Evolutionary conservation across 1,140 invertebrate genomes (phyloP).

Genomic region (Phthorimaea operculella): DNA sequence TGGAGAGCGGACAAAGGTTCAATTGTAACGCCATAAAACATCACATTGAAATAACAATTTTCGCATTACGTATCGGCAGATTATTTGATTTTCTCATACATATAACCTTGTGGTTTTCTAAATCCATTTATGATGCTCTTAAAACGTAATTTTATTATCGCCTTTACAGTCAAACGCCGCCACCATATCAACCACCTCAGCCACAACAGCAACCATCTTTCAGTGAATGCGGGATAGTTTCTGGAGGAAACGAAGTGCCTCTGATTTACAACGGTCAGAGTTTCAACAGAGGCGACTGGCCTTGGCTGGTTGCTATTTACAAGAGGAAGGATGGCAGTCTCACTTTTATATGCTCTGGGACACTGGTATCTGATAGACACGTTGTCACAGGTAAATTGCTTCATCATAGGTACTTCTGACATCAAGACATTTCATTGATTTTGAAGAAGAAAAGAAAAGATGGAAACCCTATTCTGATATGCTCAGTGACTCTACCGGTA

Average conservation of each 20-base stretch:
- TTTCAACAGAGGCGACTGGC: constrained; percentile 69
- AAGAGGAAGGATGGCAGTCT: constrained; percentile 48
- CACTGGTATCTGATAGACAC: constrained; percentile 67
- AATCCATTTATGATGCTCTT: too few relatives aligned
- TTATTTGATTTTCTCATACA: too few relatives aligned
- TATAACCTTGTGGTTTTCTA: too few relatives aligned
- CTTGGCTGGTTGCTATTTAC: constrained; percentile 76
- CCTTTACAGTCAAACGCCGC: not conserved
- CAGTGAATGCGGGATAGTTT: constrained; percentile 20
- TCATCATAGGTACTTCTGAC: too few relatives aligned
- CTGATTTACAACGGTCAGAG: constrained; percentile 39
- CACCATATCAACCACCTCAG: not conserved
- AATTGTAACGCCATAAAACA: too few relatives aligned
- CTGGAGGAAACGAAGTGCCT: constrained; percentile 26
- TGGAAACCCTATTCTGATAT: too few relatives aligned
- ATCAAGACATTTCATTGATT: too few relatives aligned
- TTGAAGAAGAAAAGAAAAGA: too few relatives aligned
- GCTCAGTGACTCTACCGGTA: too few relatives aligned
- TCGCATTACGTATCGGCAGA: too few relatives aligned
- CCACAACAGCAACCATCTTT: not conserved
- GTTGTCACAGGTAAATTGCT: constrained; percentile 68
- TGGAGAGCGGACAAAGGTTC: too few relatives aligned
- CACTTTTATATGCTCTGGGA: constrained; percentile 70
- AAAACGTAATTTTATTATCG: not conserved
- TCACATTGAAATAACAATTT: too few relatives aligned